Evolutionary conservation across 2,888 invertebrate genomes (phyloP), one percentile per base, ranked within the genome.

Genomic region (Agonopterix alstromeriana): DNA sequence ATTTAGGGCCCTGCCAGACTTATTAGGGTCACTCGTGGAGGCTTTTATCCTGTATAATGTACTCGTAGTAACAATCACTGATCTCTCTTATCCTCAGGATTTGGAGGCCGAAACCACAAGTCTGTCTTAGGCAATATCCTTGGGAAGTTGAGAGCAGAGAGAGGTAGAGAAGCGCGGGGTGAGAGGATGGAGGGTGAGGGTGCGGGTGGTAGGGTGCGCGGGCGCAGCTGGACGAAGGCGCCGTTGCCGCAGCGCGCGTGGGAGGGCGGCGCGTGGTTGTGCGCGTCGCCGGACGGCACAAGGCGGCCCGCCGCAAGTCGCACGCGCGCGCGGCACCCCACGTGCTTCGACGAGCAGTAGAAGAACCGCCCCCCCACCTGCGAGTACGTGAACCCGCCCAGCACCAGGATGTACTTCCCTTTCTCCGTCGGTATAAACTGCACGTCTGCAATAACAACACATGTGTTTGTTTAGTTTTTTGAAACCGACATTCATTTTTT

Each of bases 391-490:
- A 74, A 88, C 43, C 88, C 88, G 40, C 77, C 75, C 54, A 88
- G 73, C 61, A 88, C 86, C 63, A 89, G 64, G 52, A 89, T 87
- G 58, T 85, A 82, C 56, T 87, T 87, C 10, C 89, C 89, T 53
- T 85, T 86, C 63, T 87, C 87, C 65, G 88, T 88, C n/a, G 86
- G 88, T 52, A 88, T 87, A 59, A 88, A 88, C 73, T 85, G 87
- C 52, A 86, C 77, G 68, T 83, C 86, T 87, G 85, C 51, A 86
- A 85, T 51, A 27, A 27, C 27, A 27, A 27, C 27, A 27, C 27
- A 27, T 7, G 27, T 27, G 27, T 27, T 5, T 27, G 3, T 2
- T n/a, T n/a, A n/a, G 2, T 17, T 17, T 17, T 17, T 17, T 17
- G 17, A 2, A 17, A 17, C 17, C 2, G 14, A 14, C 4, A 17